Conservation (phyloP, 2,113 vertebrate genomes). For the Calidris pygmaea region DNA sequence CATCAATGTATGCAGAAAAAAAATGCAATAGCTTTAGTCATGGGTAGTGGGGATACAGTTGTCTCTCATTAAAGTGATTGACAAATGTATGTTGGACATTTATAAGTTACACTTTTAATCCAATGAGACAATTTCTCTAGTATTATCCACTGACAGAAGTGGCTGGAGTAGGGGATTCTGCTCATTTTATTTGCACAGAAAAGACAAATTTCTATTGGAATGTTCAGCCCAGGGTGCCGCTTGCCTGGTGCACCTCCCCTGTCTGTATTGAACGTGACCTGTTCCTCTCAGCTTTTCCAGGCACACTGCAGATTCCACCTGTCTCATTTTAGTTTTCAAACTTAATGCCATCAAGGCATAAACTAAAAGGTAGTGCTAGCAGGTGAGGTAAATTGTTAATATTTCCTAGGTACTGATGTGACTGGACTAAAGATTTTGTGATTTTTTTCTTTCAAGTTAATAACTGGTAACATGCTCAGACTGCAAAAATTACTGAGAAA, state of each 20-base stretch:
- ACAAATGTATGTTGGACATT: not conserved
- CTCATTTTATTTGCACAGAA: not conserved
- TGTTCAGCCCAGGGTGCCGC: not conserved
- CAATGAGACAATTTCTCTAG: not conserved
- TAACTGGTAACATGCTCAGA: not conserved
- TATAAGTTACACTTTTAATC: not conserved
- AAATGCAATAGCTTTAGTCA: not conserved
- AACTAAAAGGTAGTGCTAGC: not conserved
- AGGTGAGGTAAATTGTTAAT: not conserved
- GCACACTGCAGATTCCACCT: not conserved
- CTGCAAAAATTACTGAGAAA: not conserved
- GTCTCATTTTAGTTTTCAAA: not conserved
- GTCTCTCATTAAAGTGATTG: not conserved
- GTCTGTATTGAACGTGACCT: not conserved
- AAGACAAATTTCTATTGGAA: not conserved
- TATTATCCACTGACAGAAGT: not conserved
- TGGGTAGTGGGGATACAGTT: not conserved
- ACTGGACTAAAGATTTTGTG: not conserved
- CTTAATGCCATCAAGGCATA: not conserved
- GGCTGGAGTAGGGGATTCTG: not conserved
- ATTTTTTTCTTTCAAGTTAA: not conserved
- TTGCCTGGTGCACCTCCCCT: not conserved
- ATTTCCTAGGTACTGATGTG: not conserved
- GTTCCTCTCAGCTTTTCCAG: not conserved
- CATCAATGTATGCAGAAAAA: not conserved